These are phyloP conservation scores for Synanceia verrucosa DNA, from an alignment of 2,797 vertebrate genomes.

Conservation along the genomic window DNA sequence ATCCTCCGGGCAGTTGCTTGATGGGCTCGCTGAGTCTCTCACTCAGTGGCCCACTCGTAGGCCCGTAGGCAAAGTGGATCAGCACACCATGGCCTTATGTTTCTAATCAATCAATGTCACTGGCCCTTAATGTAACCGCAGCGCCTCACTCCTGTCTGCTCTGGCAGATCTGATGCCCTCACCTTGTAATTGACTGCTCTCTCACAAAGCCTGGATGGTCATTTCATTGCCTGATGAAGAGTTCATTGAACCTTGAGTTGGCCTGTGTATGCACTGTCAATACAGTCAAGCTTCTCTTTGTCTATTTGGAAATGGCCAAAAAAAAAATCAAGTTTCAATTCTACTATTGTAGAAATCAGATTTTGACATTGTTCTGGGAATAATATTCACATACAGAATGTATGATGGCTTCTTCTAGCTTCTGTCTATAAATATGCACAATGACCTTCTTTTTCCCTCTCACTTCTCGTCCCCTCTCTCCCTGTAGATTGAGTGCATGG, in stretches of 20 bases:
- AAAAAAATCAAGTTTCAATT: not conserved
- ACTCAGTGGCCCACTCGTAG: conserved; percentile 7
- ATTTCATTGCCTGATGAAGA: conserved; percentile 41
- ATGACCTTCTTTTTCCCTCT: conserved; percentile 35
- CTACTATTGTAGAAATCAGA: conserved; percentile 9
- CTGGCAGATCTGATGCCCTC: conserved; percentile 40
- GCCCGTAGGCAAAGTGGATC: conserved; percentile 20
- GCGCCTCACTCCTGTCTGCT: conserved; percentile 23
- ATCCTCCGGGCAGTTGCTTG: conserved; percentile 35
- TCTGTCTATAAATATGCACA: conserved; percentile 44
- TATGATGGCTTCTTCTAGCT: conserved; percentile 16
- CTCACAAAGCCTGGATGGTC: conserved; percentile 30
- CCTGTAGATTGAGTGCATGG: conserved; percentile 96
- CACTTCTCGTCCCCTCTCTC: conserved; percentile 28
- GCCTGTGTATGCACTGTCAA: conserved; percentile 9
- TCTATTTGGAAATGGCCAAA: not conserved
- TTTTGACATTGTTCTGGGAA: conserved; percentile 28
- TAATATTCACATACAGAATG: not conserved
- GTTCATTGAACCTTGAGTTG: conserved; percentile 22
- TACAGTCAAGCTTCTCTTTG: not conserved
- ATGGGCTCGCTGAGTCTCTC: conserved; percentile 32
- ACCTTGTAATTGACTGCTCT: conserved; percentile 40
- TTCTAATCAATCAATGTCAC: conserved; percentile 57
- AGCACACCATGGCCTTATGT: conserved; percentile 29
- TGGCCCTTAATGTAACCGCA: conserved; percentile 38